Percentiles rank a stretch among this genome's conserved stretches.
Evolutionary conservation across 2,888 invertebrate species (phyloP).

Genomic region (Sinopyrophorus schimmeli): DNA sequence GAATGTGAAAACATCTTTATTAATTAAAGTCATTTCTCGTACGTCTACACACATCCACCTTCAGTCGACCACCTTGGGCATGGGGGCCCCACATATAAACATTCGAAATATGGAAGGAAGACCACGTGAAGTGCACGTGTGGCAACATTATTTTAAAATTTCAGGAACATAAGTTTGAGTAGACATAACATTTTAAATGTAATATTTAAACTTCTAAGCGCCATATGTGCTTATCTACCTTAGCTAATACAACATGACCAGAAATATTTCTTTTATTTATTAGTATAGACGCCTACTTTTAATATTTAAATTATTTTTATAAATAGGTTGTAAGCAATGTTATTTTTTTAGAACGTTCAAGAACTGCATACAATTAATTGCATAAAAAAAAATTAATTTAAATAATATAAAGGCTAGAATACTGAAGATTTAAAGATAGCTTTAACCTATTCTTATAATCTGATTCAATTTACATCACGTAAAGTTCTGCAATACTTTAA

Average conservation of each 20-base stretch:
- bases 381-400: too few relatives aligned
- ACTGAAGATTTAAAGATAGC: too few relatives aligned
- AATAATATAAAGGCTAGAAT: too few relatives aligned
- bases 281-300: conserved; percentile 1
- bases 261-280: conserved; percentile 6
- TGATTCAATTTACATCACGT: too few relatives aligned
- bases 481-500: too few relatives aligned
- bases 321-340: too few relatives aligned
- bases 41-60: conserved; percentile 5
- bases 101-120: conserved; percentile 6
- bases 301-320: background rate
- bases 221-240: conserved; percentile 17
- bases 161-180: conserved; percentile 10
- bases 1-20: conserved; percentile 5
- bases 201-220: conserved; percentile 19
- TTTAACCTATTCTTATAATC: too few relatives aligned
- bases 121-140: conserved; percentile 21
- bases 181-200: conserved; percentile 29
- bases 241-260: too few relatives aligned
- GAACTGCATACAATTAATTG: too few relatives aligned
- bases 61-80: conserved; percentile 8
- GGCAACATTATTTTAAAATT: conserved; percentile 21
- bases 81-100: conserved; percentile 4
- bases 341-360: too few relatives aligned
- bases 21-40: conserved; percentile 5